Base-by-base conservation (phyloP, 2,888 invertebrate species). In the Harpalus rubripes region DNA sequence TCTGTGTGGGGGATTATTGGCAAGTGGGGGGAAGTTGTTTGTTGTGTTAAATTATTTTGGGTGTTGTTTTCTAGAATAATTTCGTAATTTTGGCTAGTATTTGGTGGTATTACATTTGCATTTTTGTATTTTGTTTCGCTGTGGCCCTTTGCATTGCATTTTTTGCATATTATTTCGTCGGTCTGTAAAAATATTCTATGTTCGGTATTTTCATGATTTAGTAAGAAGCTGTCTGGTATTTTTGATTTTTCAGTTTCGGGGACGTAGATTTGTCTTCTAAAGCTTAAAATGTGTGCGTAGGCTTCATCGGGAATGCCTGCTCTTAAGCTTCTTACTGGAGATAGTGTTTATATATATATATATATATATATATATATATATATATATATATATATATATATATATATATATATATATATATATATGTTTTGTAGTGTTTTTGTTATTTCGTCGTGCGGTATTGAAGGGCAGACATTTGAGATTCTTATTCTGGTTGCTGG, bases 401-500 rank as follows among this genome's bases (percentile, higher is more conserved):
- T n/a, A 15, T 39, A 1, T 32, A 65, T n/a, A 15, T 39, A 1
- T 32, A 65, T n/a, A 15, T 39, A 1, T 32, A 65, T n/a, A 15
- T 65, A 32, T 6, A 65, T 4, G 39, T 65, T 12, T n/a, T 32
- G 65, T 32, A 65, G 32, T n/a, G 65, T n/a, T 32, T 65, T 22
- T 26, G 22, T 74, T 10, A 83, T 41, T n/a, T 56, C 7, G 10
- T 41, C 39, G 16, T 86, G 81, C 1, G 81, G 84, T 7, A 86
- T 26, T 32, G 58, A 44, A 8, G 84, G 82, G 7, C 56, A 68
- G 0, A 84, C 72, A 61, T 84, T 81, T 7, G 81, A 85, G 12
- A 86, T 61, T 15, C 76, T 84, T 22, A 86, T 58, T 72, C 81
- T 59, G 41, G 81, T 86, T 41, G 52, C 8, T 18, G 56, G 44